Evolutionary conservation across 2,113 vertebrate genomes (phyloP).

Genomic region (Falco punctatus): DNA sequence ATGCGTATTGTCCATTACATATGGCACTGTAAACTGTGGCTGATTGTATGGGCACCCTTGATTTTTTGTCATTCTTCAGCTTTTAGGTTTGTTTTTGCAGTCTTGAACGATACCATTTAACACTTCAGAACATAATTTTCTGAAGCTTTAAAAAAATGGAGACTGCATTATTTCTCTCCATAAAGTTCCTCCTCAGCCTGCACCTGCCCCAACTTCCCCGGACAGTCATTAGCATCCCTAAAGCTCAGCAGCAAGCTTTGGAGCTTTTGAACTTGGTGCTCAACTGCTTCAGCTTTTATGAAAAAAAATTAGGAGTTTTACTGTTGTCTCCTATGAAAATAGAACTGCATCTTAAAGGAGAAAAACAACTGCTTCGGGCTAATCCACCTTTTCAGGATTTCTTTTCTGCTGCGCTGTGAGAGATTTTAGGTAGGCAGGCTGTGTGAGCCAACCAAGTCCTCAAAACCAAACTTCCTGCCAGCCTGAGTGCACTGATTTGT

Average conservation of each 20-base stretch:
- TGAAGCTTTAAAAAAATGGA: not conserved
- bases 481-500: fast-evolving
- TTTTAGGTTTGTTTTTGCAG: not conserved
- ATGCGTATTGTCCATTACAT: fast-evolving
- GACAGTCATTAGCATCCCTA: not conserved
- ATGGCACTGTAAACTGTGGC: fast-evolving
- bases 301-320: not conserved
- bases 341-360: not conserved
- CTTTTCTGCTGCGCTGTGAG: not conserved
- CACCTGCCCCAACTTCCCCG: not conserved
- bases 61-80: not conserved
- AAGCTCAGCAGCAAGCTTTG: not conserved
- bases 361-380: not conserved
- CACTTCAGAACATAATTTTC: not conserved
- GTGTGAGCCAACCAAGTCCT: fast-evolving
- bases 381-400: not conserved
- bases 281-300: not conserved
- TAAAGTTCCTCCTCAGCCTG: not conserved
- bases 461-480: not conserved
- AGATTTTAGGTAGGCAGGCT: not conserved
- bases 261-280: not conserved
- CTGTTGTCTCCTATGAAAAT: not conserved
- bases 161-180: not conserved
- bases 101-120: not conserved
- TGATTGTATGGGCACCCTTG: not conserved